Conservation (phyloP, 2,797 vertebrate genomes). For the Vespertilio murinus region DNA sequence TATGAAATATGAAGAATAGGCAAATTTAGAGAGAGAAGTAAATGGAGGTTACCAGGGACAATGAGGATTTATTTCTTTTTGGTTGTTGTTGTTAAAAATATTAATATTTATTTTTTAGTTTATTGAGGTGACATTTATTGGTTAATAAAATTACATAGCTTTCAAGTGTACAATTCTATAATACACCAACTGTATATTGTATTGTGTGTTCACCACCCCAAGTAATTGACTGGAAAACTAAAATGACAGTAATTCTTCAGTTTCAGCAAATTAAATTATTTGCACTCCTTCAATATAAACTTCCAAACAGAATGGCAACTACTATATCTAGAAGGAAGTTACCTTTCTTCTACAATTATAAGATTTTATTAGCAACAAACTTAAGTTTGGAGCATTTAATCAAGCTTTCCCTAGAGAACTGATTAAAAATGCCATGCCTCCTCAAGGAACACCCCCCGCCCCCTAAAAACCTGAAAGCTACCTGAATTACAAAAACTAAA, state of each 20-base stretch:
- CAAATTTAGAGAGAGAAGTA: no score
- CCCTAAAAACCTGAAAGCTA: slow-evolving; percentile 5
- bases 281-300: slow-evolving; percentile 32
- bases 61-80: no score
- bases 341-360: neutral
- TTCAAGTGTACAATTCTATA: no score
- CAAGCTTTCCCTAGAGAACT: slow-evolving; percentile 36
- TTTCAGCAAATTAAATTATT: slow-evolving; percentile 9
- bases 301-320: neutral
- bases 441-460: neutral
- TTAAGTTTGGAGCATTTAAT: slow-evolving; percentile 12
- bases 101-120: no score
- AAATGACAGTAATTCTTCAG: neutral
- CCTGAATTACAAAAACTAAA: slow-evolving; percentile 36
- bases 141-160: no score
- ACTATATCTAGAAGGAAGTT: neutral
- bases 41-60: no score
- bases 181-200: no score
- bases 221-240: no score
- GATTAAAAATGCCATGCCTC: slow-evolving; percentile 45
- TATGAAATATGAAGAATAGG: no score
- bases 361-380: slow-evolving; percentile 35
- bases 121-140: no score
- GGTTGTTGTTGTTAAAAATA: no score
- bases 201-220: no score